Evolutionary conservation across 2,113 vertebrate species (phyloP).

Genomic region (Dromiciops gliroides): DNA sequence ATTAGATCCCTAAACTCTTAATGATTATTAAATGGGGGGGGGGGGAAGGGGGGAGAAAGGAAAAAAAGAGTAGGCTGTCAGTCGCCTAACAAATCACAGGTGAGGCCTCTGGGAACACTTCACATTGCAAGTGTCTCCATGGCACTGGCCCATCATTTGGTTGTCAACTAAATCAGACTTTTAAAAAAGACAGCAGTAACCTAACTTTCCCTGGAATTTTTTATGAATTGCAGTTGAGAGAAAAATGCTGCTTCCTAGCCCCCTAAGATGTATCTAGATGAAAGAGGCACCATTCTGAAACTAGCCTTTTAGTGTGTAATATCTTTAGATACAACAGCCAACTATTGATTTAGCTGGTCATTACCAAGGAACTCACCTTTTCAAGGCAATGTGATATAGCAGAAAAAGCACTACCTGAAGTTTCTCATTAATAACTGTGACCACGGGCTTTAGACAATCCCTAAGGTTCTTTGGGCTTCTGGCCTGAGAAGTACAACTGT

Average conservation of each 20-base stretch:
- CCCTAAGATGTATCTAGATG: conserved; percentile 23
- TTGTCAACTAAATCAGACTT: not conserved
- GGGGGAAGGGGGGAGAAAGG: too few species aligned
- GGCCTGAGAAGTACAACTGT: not conserved
- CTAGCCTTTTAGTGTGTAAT: conserved; percentile 10
- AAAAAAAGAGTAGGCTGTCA: not conserved
- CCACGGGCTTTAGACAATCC: not conserved
- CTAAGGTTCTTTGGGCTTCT: conserved; percentile 19
- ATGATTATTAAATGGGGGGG: not conserved
- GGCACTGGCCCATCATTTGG: not conserved
- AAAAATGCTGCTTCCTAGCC: conserved; percentile 16
- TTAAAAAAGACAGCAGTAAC: not conserved
- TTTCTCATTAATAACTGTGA: not conserved
- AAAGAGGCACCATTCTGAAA: not conserved
- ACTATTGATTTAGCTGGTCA: not conserved
- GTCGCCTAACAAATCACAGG: conserved; percentile 9
- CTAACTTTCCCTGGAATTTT: conserved; percentile 24
- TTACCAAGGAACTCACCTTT: not conserved
- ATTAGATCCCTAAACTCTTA: conserved; percentile 11
- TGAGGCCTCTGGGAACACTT: not conserved
- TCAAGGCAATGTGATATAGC: not conserved
- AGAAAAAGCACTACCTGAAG: not conserved
- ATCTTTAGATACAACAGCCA: not conserved
- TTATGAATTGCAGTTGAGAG: not conserved
- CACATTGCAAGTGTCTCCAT: not conserved